A percentile compares a stretch with the other conserved stretches of the same genome.
Evolutionary conservation across 2,797 vertebrate species (phyloP).

Genomic region (Typhlichthys subterraneus): DNA sequence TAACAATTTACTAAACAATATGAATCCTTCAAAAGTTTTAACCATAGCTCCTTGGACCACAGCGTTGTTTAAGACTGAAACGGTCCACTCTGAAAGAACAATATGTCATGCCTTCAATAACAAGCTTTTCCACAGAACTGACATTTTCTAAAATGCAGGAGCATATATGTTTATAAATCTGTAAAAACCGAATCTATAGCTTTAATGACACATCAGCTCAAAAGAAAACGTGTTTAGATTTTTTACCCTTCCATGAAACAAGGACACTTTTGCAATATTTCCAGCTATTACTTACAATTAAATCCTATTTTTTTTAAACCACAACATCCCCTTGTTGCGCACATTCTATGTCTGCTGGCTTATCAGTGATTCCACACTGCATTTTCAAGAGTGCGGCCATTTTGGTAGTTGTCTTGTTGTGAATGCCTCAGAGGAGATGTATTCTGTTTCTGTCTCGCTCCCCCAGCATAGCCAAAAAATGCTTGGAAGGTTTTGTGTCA

Average conservation of each 20-base stretch:
- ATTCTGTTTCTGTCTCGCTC: slow-evolving; percentile 37
- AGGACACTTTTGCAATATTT: neutral
- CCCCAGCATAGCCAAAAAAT: slow-evolving; percentile 41
- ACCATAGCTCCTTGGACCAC: too few relatives aligned
- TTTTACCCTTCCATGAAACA: neutral
- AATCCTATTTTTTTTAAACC: slow-evolving; percentile 16
- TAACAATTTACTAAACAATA: too few relatives aligned
- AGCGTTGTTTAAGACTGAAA: too few relatives aligned
- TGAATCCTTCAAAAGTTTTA: too few relatives aligned
- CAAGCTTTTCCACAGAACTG: neutral
- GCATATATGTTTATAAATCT: slow-evolving; percentile 9
- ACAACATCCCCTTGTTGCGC: slow-evolving; percentile 32
- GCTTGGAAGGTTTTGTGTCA: slow-evolving; percentile 49
- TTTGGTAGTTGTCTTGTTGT: slow-evolving; percentile 46
- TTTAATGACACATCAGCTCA: slow-evolving; percentile 4
- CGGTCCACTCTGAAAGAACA: too few relatives aligned
- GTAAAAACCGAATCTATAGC: neutral
- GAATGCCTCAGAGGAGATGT: slow-evolving; percentile 41
- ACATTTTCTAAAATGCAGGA: slow-evolving; percentile 8
- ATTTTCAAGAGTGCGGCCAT: slow-evolving; percentile 55
- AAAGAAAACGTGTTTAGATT: slow-evolving; percentile 1
- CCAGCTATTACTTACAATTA: slow-evolving; percentile 2
- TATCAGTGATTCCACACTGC: slow-evolving; percentile 69
- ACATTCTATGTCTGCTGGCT: slow-evolving; percentile 43
- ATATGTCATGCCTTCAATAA: too few relatives aligned